phyloP scores from a whole-genome alignment of 2,888 invertebrate genomes.

The Xestia ashworthii region DNA sequence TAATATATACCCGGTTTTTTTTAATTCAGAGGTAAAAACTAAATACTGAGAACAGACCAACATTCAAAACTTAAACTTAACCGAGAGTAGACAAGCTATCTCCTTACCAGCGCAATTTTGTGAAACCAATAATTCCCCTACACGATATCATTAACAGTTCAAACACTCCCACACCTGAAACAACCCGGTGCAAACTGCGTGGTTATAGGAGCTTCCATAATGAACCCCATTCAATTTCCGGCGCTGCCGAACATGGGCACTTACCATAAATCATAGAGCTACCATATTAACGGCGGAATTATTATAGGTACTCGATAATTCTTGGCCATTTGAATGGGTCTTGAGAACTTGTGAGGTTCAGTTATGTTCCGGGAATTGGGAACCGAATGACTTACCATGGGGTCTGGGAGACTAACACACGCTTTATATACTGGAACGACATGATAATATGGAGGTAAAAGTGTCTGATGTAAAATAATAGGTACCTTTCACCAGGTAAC shows the following conservation, averaged over 20 bases:
- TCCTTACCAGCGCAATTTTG: neutral
- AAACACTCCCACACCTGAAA: constrained; percentile 6
- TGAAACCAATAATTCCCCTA: neutral
- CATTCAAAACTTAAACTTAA: neutral
- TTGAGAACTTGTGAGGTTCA: constrained; percentile 33
- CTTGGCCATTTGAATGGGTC: constrained; percentile 47
- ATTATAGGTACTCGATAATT: constrained; percentile 53
- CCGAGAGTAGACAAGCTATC: neutral
- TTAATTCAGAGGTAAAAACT: too few species aligned
- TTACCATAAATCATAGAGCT: constrained; percentile 64
- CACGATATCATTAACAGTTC: neutral
- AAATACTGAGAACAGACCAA: too few species aligned
- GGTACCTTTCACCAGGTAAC: neutral
- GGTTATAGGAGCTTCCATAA: constrained; percentile 55
- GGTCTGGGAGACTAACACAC: neutral
- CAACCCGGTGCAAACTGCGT: constrained; percentile 45
- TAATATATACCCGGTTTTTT: too few species aligned
- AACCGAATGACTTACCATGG: neutral
- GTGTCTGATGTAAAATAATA: neutral
- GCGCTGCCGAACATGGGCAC: constrained; percentile 59
- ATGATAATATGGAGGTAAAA: neutral
- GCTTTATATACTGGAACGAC: too few species aligned
- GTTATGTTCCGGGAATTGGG: constrained; percentile 1
- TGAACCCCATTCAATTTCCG: constrained; percentile 66
- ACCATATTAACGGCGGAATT: constrained; percentile 63